A percentile compares a stretch with the other conserved stretches of the same genome.
phyloP scores from a whole-genome alignment of 1,140 invertebrate genomes.

The Drosophila cardini region DNA sequence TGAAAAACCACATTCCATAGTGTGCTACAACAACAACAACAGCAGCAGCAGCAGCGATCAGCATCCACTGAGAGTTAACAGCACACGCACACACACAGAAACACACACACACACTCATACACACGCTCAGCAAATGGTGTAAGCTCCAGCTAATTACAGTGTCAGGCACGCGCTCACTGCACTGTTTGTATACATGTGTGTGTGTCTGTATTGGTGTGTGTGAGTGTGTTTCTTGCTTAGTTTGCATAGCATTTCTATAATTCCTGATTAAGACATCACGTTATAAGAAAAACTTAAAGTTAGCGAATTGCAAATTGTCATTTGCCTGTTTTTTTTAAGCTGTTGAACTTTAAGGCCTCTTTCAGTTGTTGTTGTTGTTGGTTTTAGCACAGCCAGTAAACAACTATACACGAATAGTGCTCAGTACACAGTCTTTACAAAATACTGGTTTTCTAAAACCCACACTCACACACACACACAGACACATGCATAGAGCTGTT shows the following conservation, averaged over 20 bases:
- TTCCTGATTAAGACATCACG: slow-evolving; percentile 75
- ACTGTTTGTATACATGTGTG: slow-evolving; percentile 15
- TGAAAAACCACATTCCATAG: slow-evolving; percentile 81
- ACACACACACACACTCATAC: too few relatives aligned
- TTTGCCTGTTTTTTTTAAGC: slow-evolving; percentile 31
- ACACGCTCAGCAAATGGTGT: slow-evolving; percentile 37
- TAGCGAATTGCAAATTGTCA: slow-evolving; percentile 55
- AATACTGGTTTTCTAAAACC: slow-evolving; percentile 79
- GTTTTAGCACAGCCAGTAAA: slow-evolving; percentile 56
- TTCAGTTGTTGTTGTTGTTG: slow-evolving; percentile 19
- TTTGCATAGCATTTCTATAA: slow-evolving; percentile 74
- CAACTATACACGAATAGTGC: slow-evolving; percentile 23
- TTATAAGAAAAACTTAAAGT: slow-evolving; percentile 39
- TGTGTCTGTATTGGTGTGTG: slow-evolving; percentile 12
- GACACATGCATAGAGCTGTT: slow-evolving; percentile 1
- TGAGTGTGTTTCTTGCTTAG: slow-evolving; percentile 31
- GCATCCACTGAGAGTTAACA: slow-evolving; percentile 62
- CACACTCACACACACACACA: slow-evolving; percentile 46
- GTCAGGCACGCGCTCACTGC: slow-evolving; percentile 71
- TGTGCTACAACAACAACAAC: slow-evolving; percentile 53
- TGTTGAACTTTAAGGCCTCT: slow-evolving; percentile 69
- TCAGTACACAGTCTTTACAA: slow-evolving; percentile 39
- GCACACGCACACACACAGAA: slow-evolving; percentile 9
- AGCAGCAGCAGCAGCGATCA: slow-evolving; percentile 41
- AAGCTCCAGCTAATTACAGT: slow-evolving; percentile 75